These are phyloP conservation scores for Fundulus diaphanus DNA, from an alignment of 2,797 vertebrate species.

Conservation along the genomic window DNA sequence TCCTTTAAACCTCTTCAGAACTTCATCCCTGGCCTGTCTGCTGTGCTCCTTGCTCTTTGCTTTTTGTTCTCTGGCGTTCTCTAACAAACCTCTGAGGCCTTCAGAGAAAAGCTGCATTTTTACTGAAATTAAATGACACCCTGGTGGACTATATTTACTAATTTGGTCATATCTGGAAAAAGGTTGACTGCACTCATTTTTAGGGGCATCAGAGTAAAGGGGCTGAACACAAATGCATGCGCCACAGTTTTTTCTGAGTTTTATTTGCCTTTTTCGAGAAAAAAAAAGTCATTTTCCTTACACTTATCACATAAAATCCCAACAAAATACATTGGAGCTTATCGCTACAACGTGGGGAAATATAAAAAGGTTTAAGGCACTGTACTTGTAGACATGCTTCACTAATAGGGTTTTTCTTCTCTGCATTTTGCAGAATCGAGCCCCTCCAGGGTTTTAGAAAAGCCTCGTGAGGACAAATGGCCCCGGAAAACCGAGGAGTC, in stretches of 20 bases:
- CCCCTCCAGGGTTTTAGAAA: constrained; percentile 56
- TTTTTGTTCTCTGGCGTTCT: too few species aligned
- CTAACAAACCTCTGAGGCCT: too few species aligned
- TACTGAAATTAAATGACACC: too few species aligned
- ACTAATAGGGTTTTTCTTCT: not conserved
- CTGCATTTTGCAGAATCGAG: constrained; percentile 65
- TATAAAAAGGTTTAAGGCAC: not conserved
- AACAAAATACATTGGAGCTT: not conserved
- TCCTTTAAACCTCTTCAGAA: too few species aligned
- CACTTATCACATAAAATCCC: not conserved
- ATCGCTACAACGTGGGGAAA: not conserved
- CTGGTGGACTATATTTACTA: not conserved
- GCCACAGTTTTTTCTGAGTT: not conserved
- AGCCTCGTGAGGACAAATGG: constrained; percentile 80
- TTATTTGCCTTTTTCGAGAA: not conserved
- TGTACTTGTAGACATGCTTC: not conserved
- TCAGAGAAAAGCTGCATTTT: too few species aligned
- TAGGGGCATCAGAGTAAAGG: not conserved
- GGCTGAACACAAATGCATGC: not conserved
- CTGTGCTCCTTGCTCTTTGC: too few species aligned
- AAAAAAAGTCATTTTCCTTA: not conserved
- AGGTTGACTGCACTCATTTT: not conserved
- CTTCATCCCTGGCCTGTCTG: too few species aligned
- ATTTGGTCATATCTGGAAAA: not conserved
- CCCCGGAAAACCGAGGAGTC: constrained; percentile 71